Base-by-base conservation (phyloP, 2,797 vertebrate species). In the Etheostoma nigrum region DNA sequence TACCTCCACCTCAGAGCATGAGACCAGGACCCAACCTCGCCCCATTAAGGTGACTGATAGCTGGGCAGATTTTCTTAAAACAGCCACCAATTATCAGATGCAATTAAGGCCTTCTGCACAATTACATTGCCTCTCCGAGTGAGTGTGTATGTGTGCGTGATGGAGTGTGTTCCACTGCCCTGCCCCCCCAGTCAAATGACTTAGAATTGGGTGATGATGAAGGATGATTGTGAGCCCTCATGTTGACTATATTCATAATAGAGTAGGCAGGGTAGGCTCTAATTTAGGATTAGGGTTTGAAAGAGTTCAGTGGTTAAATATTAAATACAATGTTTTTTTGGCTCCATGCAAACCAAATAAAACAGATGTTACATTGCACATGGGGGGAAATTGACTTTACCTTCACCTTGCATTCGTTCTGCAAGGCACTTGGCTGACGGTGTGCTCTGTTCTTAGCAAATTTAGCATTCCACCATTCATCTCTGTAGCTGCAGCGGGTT, bases 21-120 rank as follows among this genome's bases (percentile, higher is more conserved):
- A 89, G 84, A 84, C 79, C 9, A 48, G 84, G 78, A 84, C 88
- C 61, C 87, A 84, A 78, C 6, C 4, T 72, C 40, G 71, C 57
- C 65, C 85, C 90, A 91, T 93, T 92, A 88, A 72, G 79, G 88
- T 93, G 92, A 93, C 87, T 89, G 90, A 94, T 93, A 86, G 91
- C 88, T 61, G 73, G 71, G 81, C 78, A 88, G 86, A 89, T 90
- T 91, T 90, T 89, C 83, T 93, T 91, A 90, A 93, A 94, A 93
- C 86, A 90, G 88, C 86, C 81, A 53, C 85, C 85, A 94, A 94
- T 94, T 94, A 94, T 90, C 86, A 89, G 80, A 75, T 47, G 85
- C 84, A 92, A 92, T 94, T 93, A 91, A 85, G 81, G 65, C 65
- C 53, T 74, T 74, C 55, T 42, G 69, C 79, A 84, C 83, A 89